A percentile compares a stretch with the other conserved stretches of the same genome.
Evolutionary conservation across 2,797 vertebrate genomes (phyloP).

Genomic region (Pipistrellus kuhlii): DNA sequence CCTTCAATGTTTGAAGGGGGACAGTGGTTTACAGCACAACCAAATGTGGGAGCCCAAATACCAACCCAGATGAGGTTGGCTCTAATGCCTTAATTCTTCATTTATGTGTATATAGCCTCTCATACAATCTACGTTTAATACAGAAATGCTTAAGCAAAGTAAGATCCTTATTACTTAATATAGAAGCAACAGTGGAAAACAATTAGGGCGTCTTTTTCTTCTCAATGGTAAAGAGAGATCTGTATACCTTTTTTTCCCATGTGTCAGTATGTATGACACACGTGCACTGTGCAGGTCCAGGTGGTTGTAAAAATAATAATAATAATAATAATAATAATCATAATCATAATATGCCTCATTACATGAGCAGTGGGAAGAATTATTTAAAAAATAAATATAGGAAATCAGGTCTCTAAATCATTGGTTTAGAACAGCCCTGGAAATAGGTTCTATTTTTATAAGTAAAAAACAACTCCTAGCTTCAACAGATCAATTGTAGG

Average conservation of each 20-base stretch:
- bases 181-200: neutral
- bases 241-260: neutral
- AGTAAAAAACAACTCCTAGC: slow-evolving; percentile 66
- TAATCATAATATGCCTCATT: slow-evolving; percentile 8
- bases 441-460: slow-evolving; percentile 61
- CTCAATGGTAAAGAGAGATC: neutral
- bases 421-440: slow-evolving; percentile 53
- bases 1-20: neutral
- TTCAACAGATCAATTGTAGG: slow-evolving; percentile 71
- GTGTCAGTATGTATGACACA: neutral
- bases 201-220: neutral
- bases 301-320: neutral
- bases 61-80: neutral
- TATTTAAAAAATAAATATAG: slow-evolving; percentile 67
- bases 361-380: slow-evolving; percentile 55
- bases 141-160: neutral
- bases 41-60: neutral
- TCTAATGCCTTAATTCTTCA: neutral
- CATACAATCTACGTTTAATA: neutral
- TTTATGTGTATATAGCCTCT: neutral
- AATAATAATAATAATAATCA: neutral
- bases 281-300: neutral
- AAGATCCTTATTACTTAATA: neutral
- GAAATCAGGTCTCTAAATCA: slow-evolving; percentile 56
- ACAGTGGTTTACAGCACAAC: neutral